Base-by-base conservation (phyloP, 2,113 vertebrate genomes). In the Gobio gobio region DNA sequence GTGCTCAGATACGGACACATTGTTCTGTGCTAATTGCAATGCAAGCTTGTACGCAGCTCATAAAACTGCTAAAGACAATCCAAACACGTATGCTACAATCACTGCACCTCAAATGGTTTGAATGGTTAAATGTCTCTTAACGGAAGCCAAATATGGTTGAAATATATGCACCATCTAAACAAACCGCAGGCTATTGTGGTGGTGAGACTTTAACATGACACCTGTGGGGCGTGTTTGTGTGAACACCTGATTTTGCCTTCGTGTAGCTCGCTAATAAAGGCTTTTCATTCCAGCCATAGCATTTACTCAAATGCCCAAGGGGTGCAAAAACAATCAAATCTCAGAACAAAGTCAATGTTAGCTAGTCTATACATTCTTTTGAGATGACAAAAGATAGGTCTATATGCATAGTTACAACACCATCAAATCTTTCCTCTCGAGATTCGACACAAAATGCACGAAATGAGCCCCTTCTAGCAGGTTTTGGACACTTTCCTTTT, bases 251-350 rank as follows among this genome's bases (percentile, higher is more conserved):
- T 45, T 61, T 78, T 58, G 26, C 51, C 29, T 77, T 77, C 18
- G 2, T 56, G 26, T 22, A 36, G 49, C 49, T 77, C 22, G 2
- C 20, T 61, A 24, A 40, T 78, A 43, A 40, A 61, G 16, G 29
- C 20, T n/a, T 49, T 74, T 49, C 33, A 59, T 59, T 78, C 9
- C 20, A 43, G 33, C 1, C 56, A 43, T n/a, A 77, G 54, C 18
- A 56, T 22, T 56, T 56, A 22, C 54, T 56, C 54, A 56, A 43
- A 61, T 59, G 76, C 76, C 36, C 10, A 78, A 78, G 56, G 56
- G 76, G 3, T 78, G 22, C 56, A 78, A 78, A 78, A 59, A 78
- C 54, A 77, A 78, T 24, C 56, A 78, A 59, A 59, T 3, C 20
- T 78, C 33, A 3, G 10, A 59, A 43, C 2, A 0, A 26, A 29